Evolutionary conservation across 2,888 invertebrate species (phyloP).

Genomic region (Nebria salina): DNA sequence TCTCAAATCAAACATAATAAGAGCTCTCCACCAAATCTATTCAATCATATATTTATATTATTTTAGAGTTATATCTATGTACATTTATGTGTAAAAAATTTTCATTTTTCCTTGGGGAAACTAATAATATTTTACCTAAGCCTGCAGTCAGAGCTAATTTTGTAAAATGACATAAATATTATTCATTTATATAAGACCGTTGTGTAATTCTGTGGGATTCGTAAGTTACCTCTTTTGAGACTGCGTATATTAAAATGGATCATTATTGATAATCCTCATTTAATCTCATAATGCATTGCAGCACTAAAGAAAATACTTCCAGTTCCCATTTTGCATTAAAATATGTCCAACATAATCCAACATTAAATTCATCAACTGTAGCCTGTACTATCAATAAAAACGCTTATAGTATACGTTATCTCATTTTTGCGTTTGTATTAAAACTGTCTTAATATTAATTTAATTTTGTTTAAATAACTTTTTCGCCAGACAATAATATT

Average conservation of each 20-base stretch:
- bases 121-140: background rate
- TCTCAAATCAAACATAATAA: no score
- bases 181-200: no score
- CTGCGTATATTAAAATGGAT: slow-evolving; percentile 25
- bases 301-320: slow-evolving; percentile 30
- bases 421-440: background rate
- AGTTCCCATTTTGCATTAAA: slow-evolving; percentile 11
- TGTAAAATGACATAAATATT: background rate
- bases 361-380: slow-evolving; percentile 16
- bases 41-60: no score
- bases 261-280: slow-evolving; percentile 31
- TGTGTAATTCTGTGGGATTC: background rate
- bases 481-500: no score
- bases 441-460: no score
- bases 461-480: no score
- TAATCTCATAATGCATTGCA: slow-evolving; percentile 38
- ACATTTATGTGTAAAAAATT: background rate
- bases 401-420: background rate
- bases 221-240: slow-evolving; percentile 5
- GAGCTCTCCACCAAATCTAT: no score
- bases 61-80: no score
- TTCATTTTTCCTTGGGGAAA: background rate
- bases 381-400: background rate
- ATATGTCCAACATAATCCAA: slow-evolving; percentile 24
- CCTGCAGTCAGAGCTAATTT: background rate